phyloP scores from a whole-genome alignment of 2,888 invertebrate genomes.

The Onchidella celtica region DNA sequence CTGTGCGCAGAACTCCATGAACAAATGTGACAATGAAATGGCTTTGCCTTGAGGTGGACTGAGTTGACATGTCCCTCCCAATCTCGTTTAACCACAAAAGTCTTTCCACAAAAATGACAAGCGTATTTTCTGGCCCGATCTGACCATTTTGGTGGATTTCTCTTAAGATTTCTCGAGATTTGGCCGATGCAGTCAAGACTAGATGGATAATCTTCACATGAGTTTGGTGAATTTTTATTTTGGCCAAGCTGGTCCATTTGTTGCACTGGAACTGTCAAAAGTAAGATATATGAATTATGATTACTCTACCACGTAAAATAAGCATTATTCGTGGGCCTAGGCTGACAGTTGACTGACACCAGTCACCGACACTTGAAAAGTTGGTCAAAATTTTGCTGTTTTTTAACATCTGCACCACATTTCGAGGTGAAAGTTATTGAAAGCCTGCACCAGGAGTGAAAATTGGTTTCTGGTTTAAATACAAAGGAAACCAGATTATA shows the following conservation, averaged over 20 bases:
- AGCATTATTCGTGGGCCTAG: conserved; percentile 16
- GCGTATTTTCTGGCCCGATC: conserved; percentile 43
- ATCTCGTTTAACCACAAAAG: conserved; percentile 52
- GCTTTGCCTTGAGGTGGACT: conserved; percentile 45
- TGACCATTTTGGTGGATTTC: conserved; percentile 42
- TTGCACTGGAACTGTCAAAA: conserved; percentile 42
- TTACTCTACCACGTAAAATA: too few species aligned
- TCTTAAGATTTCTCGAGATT: conserved; percentile 25
- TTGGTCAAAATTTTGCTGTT: too few species aligned
- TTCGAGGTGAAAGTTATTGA: too few species aligned
- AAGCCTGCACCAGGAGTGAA: too few species aligned
- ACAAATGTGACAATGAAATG: conserved; percentile 43
- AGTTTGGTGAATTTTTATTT: conserved; percentile 17
- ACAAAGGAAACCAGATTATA: too few species aligned
- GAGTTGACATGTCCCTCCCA: conserved; percentile 53
- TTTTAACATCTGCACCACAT: too few species aligned
- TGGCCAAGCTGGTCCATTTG: conserved; percentile 35
- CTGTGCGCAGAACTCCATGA: conserved; percentile 42
- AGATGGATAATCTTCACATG: neutral
- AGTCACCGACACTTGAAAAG: too few species aligned
- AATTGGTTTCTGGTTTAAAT: too few species aligned
- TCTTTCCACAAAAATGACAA: conserved; percentile 49
- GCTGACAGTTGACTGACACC: too few species aligned
- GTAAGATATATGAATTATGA: too few species aligned
- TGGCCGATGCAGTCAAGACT: conserved; percentile 8